phyloP scores from a whole-genome alignment of 2,113 vertebrate genomes.

The Etheostoma spectabile region DNA sequence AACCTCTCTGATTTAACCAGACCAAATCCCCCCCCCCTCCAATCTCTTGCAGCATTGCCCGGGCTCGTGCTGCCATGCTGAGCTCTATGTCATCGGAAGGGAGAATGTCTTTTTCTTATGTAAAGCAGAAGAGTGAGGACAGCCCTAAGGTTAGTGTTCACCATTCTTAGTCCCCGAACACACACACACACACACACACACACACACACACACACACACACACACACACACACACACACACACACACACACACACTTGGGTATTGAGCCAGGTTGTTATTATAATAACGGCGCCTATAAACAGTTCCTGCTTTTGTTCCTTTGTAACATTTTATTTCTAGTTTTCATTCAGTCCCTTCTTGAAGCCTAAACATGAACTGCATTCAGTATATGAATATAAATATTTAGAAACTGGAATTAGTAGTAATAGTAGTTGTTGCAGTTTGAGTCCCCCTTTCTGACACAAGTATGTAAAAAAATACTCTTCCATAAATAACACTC shows the following conservation, averaged over 20 bases:
- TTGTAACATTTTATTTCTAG: neutral
- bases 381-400: neutral
- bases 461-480: neutral
- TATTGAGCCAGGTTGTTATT: neutral
- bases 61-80: constrained; percentile 89
- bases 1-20: constrained; percentile 6
- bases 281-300: neutral
- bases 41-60: constrained; percentile 82
- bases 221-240: constrained; percentile 20
- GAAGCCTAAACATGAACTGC: neutral
- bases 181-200: constrained; percentile 25
- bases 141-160: constrained; percentile 92
- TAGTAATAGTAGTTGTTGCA: neutral
- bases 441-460: neutral
- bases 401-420: too few relatives aligned
- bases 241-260: constrained; percentile 16
- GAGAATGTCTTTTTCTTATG: constrained; percentile 92
- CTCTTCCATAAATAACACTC: neutral
- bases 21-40: neutral
- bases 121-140: constrained; percentile 93
- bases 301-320: neutral
- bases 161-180: constrained; percentile 2
- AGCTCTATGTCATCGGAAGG: constrained; percentile 89
- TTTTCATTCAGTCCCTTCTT: neutral
- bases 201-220: constrained; percentile 26